Evolutionary conservation across 2,797 vertebrate species (phyloP).

Genomic region (Poeciliopsis turneri): DNA sequence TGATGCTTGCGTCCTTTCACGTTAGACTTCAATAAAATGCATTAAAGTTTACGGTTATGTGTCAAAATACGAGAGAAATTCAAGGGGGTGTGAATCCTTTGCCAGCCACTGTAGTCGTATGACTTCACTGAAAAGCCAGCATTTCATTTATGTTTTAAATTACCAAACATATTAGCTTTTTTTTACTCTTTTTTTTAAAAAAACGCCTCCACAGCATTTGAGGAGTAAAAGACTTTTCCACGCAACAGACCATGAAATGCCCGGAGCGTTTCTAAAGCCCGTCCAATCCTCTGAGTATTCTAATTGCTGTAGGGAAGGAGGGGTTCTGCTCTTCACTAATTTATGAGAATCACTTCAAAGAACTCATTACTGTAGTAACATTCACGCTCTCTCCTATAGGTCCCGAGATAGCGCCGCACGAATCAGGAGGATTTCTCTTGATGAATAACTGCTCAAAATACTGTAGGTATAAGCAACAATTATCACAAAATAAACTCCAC

Average conservation of each 20-base stretch:
- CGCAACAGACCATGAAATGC: conserved; percentile 70
- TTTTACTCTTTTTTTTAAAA: not conserved
- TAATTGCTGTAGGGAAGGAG: conserved; percentile 63
- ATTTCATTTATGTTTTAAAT: conserved; percentile 36
- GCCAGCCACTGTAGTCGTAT: not conserved
- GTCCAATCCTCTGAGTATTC: conserved; percentile 68
- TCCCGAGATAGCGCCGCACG: conserved; percentile 52
- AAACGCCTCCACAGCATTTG: conserved; percentile 29
- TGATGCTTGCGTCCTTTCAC: not conserved
- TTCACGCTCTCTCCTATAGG: conserved; percentile 42
- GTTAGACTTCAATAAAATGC: not conserved
- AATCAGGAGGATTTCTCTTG: conserved; percentile 53
- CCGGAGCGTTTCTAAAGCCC: conserved; percentile 64
- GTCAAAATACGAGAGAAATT: not conserved
- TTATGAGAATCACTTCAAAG: conserved; percentile 77
- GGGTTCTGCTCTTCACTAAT: conserved; percentile 71
- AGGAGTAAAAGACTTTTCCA: conserved; percentile 50
- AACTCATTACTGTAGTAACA: conserved; percentile 71
- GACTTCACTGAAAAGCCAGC: not conserved
- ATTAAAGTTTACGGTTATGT: not conserved
- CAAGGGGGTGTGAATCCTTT: not conserved
- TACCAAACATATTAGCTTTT: conserved; percentile 47
- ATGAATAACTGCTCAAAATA: conserved; percentile 56
- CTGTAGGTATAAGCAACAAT: conserved; percentile 58
- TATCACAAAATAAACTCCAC: conserved; percentile 78